Evolutionary conservation across 2,888 invertebrate genomes (phyloP).

Genomic region (Electrophaes corylata): DNA sequence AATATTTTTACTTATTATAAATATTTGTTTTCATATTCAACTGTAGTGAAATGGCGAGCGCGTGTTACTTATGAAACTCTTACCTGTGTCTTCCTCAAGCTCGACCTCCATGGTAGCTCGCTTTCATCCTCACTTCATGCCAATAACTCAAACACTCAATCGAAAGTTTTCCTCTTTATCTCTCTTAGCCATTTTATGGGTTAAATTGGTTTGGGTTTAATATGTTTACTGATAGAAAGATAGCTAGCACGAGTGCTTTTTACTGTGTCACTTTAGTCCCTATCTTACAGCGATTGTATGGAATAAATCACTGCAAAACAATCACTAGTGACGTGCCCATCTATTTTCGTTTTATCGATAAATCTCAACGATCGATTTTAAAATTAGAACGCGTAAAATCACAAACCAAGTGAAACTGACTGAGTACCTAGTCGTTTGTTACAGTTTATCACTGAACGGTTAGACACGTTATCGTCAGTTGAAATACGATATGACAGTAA

Average conservation of each 20-base stretch:
- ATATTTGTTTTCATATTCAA: too few relatives aligned
- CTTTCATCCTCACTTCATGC: conserved; percentile 12
- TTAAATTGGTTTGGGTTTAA: conserved; percentile 4
- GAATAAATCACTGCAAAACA: conserved; percentile 27
- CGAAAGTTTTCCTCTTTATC: conserved; percentile 6
- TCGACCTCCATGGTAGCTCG: conserved; percentile 34
- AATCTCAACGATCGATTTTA: conserved; percentile 31
- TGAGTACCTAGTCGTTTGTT: not conserved
- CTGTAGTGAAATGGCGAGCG: too few relatives aligned
- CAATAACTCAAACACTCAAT: not conserved
- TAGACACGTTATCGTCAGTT: conserved; percentile 57
- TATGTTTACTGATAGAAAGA: conserved; percentile 2
- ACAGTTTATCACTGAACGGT: conserved; percentile 8
- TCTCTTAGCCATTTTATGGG: conserved; percentile 14
- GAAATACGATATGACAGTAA: conserved; percentile 60
- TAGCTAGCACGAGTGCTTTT: conserved; percentile 10
- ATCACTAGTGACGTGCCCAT: conserved; percentile 29
- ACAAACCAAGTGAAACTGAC: conserved; percentile 1
- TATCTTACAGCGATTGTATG: conserved; percentile 21
- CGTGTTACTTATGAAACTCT: conserved; percentile 5
- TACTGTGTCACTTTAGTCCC: conserved; percentile 8
- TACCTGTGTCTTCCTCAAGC: conserved; percentile 38
- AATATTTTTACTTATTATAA: too few relatives aligned
- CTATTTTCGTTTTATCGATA: conserved; percentile 30
- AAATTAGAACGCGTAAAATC: conserved; percentile 16